These are phyloP conservation scores for Cerceris rybyensis DNA, from an alignment of 2,888 invertebrate genomes.

Conservation along the genomic window DNA sequence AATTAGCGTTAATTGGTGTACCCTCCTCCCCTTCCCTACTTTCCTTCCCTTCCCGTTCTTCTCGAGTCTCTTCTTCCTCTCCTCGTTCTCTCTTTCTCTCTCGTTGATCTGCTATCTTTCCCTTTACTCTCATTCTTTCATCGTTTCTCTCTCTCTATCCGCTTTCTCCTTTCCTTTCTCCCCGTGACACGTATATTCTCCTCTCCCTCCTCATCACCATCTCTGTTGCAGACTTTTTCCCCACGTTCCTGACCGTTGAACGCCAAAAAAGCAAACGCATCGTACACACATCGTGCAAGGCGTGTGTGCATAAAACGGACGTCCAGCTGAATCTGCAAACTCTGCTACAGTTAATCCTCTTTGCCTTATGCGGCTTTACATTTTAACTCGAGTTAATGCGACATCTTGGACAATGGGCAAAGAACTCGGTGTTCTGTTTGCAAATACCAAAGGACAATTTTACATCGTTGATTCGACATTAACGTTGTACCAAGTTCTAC, in stretches of 20 bases:
- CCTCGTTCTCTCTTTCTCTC: not conserved
- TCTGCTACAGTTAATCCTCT: constrained; percentile 63
- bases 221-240: not conserved
- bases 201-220: constrained; percentile 5
- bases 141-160: constrained; percentile 14
- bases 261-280: constrained; percentile 29
- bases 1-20: constrained; percentile 80
- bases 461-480: too few relatives aligned
- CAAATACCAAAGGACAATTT: too few relatives aligned
- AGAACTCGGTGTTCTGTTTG: not conserved
- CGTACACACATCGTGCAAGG: constrained; percentile 2
- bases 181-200: not conserved
- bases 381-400: constrained; percentile 31
- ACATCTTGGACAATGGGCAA: not conserved
- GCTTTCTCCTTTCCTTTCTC: constrained; percentile 2
- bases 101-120: constrained; percentile 4
- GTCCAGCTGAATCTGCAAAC: constrained; percentile 61
- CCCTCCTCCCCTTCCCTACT: constrained; percentile 46
- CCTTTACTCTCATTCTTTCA: constrained; percentile 18
- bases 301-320: constrained; percentile 17
- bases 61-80: constrained; percentile 6
- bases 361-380: constrained; percentile 56
- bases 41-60: not conserved
- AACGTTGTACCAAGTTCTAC: too few relatives aligned
- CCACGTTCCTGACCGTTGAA: not conserved